Percentiles rank a stretch among this genome's conserved stretches.
phyloP scores from a whole-genome alignment of 2,888 invertebrate species.

The Andricus quercusramuli region DNA sequence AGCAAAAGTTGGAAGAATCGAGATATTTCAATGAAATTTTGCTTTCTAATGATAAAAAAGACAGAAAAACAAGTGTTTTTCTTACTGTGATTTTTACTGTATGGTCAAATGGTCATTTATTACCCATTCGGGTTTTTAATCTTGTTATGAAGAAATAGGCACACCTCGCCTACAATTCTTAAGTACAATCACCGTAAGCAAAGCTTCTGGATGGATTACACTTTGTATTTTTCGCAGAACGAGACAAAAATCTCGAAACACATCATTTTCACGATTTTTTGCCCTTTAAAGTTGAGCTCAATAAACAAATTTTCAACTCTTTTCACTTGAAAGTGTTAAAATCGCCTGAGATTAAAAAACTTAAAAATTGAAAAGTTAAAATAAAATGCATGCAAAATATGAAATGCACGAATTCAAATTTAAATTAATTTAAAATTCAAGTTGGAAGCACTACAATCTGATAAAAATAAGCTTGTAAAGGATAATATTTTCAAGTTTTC shows the following conservation, averaged over 20 bases:
- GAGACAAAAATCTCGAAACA: slow-evolving; percentile 59
- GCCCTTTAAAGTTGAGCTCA: too few species aligned
- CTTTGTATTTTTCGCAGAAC: slow-evolving; percentile 66
- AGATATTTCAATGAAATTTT: neutral
- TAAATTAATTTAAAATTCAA: too few species aligned
- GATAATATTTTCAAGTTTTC: neutral
- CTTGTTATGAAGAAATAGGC: slow-evolving; percentile 66
- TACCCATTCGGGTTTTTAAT: neutral
- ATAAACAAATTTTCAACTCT: too few species aligned
- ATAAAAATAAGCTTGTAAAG: neutral
- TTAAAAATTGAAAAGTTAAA: neutral
- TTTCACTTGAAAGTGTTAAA: too few species aligned
- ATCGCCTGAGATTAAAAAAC: neutral
- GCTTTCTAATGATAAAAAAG: neutral
- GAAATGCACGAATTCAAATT: neutral
- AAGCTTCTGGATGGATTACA: slow-evolving; percentile 76
- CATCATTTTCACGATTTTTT: neutral
- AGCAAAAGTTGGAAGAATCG: neutral
- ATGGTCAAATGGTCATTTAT: neutral
- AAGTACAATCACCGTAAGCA: slow-evolving; percentile 76
- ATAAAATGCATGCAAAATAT: neutral
- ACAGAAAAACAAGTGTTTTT: neutral
- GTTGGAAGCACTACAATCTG: neutral
- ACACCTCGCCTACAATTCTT: slow-evolving; percentile 69
- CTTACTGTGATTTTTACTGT: neutral